Conservation (phyloP, 2,113 vertebrate genomes). For the Hassar affinis region DNA sequence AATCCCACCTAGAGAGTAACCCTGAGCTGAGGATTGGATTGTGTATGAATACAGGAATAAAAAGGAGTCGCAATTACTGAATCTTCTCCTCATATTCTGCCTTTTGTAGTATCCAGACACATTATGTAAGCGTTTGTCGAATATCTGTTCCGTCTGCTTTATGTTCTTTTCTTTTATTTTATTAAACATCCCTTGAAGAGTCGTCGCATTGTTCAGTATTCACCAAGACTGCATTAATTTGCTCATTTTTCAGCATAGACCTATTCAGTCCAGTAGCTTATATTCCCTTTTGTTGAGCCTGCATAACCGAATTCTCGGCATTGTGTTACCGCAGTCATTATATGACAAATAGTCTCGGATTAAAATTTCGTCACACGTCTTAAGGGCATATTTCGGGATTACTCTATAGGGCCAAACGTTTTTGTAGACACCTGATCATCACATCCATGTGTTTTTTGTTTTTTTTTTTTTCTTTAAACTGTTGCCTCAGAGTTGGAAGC, state of each 20-base stretch:
- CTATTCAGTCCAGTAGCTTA: neutral
- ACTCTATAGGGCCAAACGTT: too few species aligned
- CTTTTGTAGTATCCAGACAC: neutral
- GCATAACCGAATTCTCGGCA: neutral
- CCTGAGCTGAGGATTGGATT: neutral
- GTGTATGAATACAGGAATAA: neutral
- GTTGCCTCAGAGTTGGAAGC: too few species aligned
- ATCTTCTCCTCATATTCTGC: neutral
- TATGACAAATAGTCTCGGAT: too few species aligned
- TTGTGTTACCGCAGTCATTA: neutral
- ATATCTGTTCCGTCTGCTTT: neutral
- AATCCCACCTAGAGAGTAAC: neutral
- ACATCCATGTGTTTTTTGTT: too few species aligned
- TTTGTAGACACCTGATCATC: too few species aligned
- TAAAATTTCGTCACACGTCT: neutral
- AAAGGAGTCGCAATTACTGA: neutral
- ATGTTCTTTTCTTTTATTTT: slow-evolving; percentile 10
- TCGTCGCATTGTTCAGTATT: neutral
- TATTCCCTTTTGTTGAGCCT: neutral
- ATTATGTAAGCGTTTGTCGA: neutral
- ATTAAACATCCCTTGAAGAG: neutral
- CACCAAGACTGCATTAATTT: neutral
- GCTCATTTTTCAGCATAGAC: neutral
- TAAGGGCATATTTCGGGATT: neutral
- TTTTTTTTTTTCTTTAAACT: too few species aligned